phyloP scores from a whole-genome alignment of 2,113 vertebrate species.

The Shinisaurus crocodilurus region DNA sequence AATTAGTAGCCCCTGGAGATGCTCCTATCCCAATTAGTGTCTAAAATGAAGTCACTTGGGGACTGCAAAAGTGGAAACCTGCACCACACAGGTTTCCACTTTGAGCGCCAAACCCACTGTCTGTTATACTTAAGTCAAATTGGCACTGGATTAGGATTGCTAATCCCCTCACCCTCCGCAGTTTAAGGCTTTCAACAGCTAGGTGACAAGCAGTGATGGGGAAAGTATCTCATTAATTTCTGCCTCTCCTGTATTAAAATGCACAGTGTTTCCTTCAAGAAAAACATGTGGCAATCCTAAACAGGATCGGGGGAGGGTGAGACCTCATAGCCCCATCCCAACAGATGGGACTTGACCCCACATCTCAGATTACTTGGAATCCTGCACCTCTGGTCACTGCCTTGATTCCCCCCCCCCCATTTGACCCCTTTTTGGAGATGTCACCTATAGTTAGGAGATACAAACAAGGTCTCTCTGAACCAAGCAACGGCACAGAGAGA shows the following conservation, averaged over 20 bases:
- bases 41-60: not conserved
- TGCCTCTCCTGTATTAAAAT: not conserved
- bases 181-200: not conserved
- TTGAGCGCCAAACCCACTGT: not conserved
- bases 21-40: conserved; percentile 15
- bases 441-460: not conserved
- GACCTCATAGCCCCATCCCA: not conserved
- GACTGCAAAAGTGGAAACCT: not conserved
- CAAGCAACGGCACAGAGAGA: not conserved
- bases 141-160: not conserved
- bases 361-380: not conserved
- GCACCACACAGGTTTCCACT: not conserved
- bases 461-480: not conserved
- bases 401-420: not conserved
- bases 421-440: not conserved
- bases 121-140: not conserved
- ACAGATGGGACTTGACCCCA: not conserved
- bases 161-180: not conserved
- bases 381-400: not conserved
- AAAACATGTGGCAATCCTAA: not conserved
- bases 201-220: not conserved
- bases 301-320: not conserved
- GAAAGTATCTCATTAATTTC: not conserved
- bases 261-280: not conserved
- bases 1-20: not conserved